A percentile compares a stretch with the other conserved stretches of the same genome.
Evolutionary conservation across 2,888 invertebrate species (phyloP).

Genomic region (Caenorhabditis auriculariae): DNA sequence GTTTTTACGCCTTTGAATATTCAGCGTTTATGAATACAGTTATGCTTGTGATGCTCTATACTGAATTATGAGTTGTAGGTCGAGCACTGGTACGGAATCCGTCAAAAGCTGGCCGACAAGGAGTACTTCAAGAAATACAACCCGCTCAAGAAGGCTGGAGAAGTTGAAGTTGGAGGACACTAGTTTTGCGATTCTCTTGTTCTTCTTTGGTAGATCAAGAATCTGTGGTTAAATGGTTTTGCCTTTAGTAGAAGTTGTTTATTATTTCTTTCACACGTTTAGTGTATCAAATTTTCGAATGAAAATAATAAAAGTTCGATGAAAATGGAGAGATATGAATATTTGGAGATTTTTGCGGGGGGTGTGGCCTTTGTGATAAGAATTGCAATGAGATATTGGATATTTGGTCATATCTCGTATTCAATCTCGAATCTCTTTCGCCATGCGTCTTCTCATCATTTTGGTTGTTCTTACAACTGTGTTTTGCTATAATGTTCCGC

Average conservation of each 20-base stretch:
- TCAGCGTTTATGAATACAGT: neutral
- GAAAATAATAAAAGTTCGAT: no score
- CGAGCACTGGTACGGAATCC: constrained; percentile 60
- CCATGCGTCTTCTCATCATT: no score
- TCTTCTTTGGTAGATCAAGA: constrained; percentile 7
- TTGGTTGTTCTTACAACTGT: neutral
- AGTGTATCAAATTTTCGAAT: constrained; percentile 15
- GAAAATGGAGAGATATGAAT: no score
- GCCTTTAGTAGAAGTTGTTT: constrained; percentile 1
- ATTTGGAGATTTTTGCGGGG: no score
- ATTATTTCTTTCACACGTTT: constrained; percentile 16
- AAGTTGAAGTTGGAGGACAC: constrained; percentile 53
- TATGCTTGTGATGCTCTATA: no score
- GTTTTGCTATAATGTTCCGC: constrained; percentile 37
- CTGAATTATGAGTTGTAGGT: no score
- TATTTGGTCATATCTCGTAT: no score
- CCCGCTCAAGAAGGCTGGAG: constrained; percentile 54
- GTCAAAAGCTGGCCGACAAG: constrained; percentile 56
- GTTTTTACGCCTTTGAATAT: neutral
- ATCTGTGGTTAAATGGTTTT: neutral
- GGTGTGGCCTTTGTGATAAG: no score
- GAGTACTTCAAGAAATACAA: constrained; percentile 60
- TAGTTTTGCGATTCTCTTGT: constrained; percentile 23
- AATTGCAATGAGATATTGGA: no score
- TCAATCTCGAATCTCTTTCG: no score